phyloP scores from a whole-genome alignment of 2,797 vertebrate species.

The Vultur gryphus region DNA sequence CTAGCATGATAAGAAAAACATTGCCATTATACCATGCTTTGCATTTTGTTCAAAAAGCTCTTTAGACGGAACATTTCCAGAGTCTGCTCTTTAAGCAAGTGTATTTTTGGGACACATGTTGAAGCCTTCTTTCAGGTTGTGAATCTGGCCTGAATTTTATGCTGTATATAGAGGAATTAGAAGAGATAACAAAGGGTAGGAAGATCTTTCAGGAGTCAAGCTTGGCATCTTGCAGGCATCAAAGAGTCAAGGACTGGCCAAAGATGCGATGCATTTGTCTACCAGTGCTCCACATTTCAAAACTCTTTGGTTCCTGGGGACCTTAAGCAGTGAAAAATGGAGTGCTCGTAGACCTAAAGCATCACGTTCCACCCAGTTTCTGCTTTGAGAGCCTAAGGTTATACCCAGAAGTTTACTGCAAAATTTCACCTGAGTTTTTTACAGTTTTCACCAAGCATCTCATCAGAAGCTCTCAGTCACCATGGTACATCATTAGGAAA shows the following conservation, averaged over 20 bases:
- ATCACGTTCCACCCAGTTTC: not conserved
- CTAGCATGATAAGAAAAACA: not conserved
- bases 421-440: not conserved
- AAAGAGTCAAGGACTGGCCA: not conserved
- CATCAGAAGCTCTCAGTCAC: not conserved
- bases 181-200: not conserved
- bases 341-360: not conserved
- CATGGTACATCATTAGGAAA: not conserved
- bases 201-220: not conserved
- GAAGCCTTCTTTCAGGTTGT: not conserved
- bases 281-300: not conserved
- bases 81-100: not conserved
- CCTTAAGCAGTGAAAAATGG: not conserved
- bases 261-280: fast-evolving
- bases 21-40: fast-evolving
- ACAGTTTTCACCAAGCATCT: not conserved
- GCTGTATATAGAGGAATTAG: not conserved
- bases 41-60: not conserved
- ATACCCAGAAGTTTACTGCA: not conserved
- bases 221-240: not conserved
- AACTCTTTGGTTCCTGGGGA: not conserved
- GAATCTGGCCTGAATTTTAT: not conserved
- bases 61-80: not conserved
- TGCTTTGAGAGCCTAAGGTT: not conserved
- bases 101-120: not conserved